A percentile compares a stretch with the other conserved stretches of the same genome.
phyloP scores from a whole-genome alignment of 2,797 vertebrate species.

The Pithecia hirsuta region DNA sequence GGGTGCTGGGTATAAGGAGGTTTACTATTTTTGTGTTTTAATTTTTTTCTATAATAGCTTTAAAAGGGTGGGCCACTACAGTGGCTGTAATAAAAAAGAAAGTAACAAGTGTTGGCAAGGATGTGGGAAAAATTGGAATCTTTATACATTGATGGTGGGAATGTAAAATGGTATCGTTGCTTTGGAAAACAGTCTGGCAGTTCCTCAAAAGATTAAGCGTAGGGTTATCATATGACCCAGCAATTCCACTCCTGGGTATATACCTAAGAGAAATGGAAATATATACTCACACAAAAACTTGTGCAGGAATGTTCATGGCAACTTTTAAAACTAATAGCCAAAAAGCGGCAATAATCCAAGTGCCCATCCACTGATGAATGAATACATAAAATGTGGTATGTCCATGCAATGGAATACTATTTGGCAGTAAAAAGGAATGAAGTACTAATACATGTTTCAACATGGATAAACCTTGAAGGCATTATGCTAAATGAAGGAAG shows the following conservation, averaged over 20 bases:
- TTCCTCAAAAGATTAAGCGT: constrained; percentile 2
- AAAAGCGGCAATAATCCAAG: neutral
- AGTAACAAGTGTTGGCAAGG: neutral
- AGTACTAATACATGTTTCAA: neutral
- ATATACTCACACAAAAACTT: neutral
- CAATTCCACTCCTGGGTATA: neutral
- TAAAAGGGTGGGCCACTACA: neutral
- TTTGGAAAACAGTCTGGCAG: neutral
- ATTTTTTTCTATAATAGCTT: neutral
- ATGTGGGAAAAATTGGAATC: neutral
- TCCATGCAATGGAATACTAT: neutral
- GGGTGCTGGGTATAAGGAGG: neutral
- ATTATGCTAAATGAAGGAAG: neutral
- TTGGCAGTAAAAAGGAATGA: neutral
- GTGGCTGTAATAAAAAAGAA: neutral
- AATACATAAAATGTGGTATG: neutral
- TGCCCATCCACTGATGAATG: neutral
- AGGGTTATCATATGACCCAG: neutral
- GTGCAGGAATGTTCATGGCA: neutral
- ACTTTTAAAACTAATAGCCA: neutral
- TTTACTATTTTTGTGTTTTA: neutral
- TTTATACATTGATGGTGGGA: neutral
- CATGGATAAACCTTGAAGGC: neutral
- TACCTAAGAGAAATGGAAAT: neutral
- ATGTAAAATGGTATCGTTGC: neutral